Percentiles rank a stretch among this genome's conserved stretches.
These are phyloP conservation scores for human DNA, from an alignment of 2,113 vertebrate genomes.

Conservation along the genomic window GRCh38 chrX:120788501-120789000, in stretches of 20 bases:
- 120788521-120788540: neutral
- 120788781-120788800: neutral
- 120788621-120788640: neutral
- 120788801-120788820: neutral
- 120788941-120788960: neutral
- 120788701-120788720: neutral
- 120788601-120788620: neutral
- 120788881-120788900: neutral
- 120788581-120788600: neutral
- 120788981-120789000: neutral
- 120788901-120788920: neutral
- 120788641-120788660: neutral
- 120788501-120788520: neutral
- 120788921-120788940: neutral
- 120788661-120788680: neutral
- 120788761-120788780: neutral
- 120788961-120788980: constrained; percentile 21
- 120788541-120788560: neutral
- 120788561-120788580: neutral
- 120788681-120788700: neutral
- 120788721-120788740: neutral
- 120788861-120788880: neutral
- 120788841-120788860: neutral
- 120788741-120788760: neutral
- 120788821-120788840: constrained; percentile 27